phyloP scores from a whole-genome alignment of 2,797 vertebrate genomes.

The Graptemys geographica region DNA sequence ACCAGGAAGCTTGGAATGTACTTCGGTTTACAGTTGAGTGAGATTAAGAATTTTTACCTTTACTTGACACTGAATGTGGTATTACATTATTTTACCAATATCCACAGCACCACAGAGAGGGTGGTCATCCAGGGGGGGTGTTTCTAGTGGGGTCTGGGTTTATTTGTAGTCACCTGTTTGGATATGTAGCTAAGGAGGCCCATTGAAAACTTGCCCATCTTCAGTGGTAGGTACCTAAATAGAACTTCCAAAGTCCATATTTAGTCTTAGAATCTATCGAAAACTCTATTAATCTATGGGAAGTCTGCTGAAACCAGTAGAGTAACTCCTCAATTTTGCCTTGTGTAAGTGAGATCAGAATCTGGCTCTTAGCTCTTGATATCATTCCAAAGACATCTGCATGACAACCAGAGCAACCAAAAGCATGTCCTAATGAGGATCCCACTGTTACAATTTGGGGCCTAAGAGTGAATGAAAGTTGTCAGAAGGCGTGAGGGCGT shows the following conservation, averaged over 20 bases:
- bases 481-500: conserved; percentile 35
- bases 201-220: neutral
- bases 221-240: neutral
- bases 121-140: too few relatives aligned
- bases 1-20: too few relatives aligned
- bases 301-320: neutral
- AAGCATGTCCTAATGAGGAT: conserved; percentile 63
- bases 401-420: conserved; percentile 42
- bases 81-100: too few relatives aligned
- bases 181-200: neutral
- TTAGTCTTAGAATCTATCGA: neutral
- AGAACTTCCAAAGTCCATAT: neutral
- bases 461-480: conserved; percentile 64
- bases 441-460: conserved; percentile 56
- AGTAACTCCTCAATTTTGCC: conserved; percentile 21
- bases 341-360: conserved; percentile 33
- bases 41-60: too few relatives aligned
- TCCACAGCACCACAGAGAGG: too few relatives aligned
- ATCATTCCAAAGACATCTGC: conserved; percentile 42
- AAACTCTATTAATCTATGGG: neutral
- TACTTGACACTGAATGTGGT: too few relatives aligned
- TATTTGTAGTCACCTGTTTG: neutral
- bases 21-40: too few relatives aligned
- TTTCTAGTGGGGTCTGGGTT: too few relatives aligned
- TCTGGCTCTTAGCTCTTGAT: conserved; percentile 17